A percentile compares a stretch with the other conserved stretches of the same genome.
Evolutionary conservation across 2,113 vertebrate species (phyloP).

Genomic region (Cygnus buccinator): DNA sequence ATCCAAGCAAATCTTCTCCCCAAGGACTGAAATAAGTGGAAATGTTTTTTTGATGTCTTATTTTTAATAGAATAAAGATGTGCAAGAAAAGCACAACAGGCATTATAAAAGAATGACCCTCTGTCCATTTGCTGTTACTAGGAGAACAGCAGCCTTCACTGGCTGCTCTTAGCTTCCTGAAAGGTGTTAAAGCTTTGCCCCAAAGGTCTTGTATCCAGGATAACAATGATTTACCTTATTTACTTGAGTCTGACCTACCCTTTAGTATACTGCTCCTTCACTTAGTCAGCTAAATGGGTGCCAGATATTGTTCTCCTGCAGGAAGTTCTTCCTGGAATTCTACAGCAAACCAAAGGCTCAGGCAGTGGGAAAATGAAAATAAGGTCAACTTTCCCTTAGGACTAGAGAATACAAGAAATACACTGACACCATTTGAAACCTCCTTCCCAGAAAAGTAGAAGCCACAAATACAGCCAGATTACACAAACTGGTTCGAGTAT

Average conservation of each 20-base stretch:
- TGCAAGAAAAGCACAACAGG: background rate
- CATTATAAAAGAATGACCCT: conserved; percentile 20
- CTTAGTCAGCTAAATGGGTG: conserved; percentile 64
- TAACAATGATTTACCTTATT: conserved; percentile 70
- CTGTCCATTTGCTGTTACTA: conserved; percentile 4
- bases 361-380: conserved; percentile 75
- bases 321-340: conserved; percentile 79
- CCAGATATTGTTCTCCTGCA: conserved; percentile 78
- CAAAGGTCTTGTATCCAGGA: conserved; percentile 67
- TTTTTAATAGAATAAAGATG: conserved; percentile 52
- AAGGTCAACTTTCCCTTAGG: conserved; percentile 76
- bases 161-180: conserved; percentile 62
- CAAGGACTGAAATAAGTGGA: background rate
- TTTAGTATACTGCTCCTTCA: conserved; percentile 72
- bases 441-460: conserved; percentile 69
- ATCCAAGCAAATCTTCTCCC: background rate
- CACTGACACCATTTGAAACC: conserved; percentile 52
- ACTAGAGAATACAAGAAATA: conserved; percentile 64
- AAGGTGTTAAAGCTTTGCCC: conserved; percentile 74
- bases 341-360: conserved; percentile 66
- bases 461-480: conserved; percentile 54
- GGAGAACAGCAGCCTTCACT: conserved; percentile 46
- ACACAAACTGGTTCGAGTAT: conserved; percentile 34
- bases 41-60: background rate
- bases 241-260: conserved; percentile 66